Evolutionary conservation across 2,797 vertebrate species (phyloP).

Genomic region (Jordanella pulchra): DNA sequence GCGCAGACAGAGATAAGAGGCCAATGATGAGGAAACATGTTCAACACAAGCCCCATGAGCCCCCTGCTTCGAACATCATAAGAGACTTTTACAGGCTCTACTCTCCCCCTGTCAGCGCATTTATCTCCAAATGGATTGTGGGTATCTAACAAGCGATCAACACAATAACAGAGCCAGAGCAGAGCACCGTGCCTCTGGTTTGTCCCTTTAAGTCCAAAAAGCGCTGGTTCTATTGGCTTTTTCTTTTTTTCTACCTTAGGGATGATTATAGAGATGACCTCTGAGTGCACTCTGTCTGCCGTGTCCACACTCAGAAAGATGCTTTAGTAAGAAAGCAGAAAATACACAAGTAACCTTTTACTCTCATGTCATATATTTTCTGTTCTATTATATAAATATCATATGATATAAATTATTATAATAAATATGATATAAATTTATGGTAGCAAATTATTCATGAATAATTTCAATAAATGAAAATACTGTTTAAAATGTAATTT

Average conservation of each 20-base stretch:
- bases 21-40: conserved; percentile 84
- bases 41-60: conserved; percentile 78
- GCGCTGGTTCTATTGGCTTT: conserved; percentile 46
- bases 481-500: neutral
- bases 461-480: neutral
- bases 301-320: conserved; percentile 36
- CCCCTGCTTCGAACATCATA: conserved; percentile 80
- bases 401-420: too few relatives aligned
- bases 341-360: neutral
- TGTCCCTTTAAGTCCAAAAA: conserved; percentile 76
- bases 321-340: conserved; percentile 4
- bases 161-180: conserved; percentile 80
- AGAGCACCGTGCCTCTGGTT: conserved; percentile 72
- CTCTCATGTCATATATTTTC: neutral
- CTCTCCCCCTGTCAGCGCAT: conserved; percentile 82
- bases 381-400: too few relatives aligned
- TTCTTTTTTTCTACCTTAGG: conserved; percentile 49
- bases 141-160: conserved; percentile 84
- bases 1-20: conserved; percentile 82
- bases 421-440: neutral
- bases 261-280: conserved; percentile 66
- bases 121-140: conserved; percentile 86
- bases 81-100: conserved; percentile 82
- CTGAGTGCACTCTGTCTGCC: conserved; percentile 54
- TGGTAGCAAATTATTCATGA: neutral